phyloP scores from a whole-genome alignment of 64 coral and sea anemone species.

The Anthopleura sola region DNA sequence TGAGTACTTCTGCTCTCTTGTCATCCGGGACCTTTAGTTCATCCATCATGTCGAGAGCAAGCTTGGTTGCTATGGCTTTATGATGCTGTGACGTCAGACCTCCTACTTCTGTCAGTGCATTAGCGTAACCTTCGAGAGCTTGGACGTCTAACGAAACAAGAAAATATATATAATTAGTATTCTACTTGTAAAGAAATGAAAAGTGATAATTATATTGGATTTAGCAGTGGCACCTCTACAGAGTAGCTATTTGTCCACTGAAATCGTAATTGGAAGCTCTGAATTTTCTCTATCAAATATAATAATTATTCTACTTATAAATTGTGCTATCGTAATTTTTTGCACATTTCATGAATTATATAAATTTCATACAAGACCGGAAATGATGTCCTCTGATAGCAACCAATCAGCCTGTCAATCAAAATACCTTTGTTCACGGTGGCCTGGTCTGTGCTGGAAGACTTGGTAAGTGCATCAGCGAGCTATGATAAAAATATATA shows the following conservation, averaged over 20 bases:
- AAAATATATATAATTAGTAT: not conserved
- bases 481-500: conserved; percentile 1
- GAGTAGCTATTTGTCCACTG: too few species aligned
- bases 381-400: too few species aligned
- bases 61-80: conserved; percentile 80
- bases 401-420: not conserved
- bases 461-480: conserved; percentile 17
- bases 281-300: too few species aligned
- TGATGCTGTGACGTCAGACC: conserved; percentile 78
- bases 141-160: conserved; percentile 50
- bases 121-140: conserved; percentile 72
- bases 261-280: too few species aligned
- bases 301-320: too few species aligned
- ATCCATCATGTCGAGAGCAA: conserved; percentile 84
- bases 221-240: too few species aligned
- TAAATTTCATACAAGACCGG: too few species aligned
- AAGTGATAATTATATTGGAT: too few species aligned
- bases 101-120: conserved; percentile 77
- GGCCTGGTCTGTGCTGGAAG: not conserved
- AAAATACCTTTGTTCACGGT: conserved; percentile 40
- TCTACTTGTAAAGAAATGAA: not conserved
- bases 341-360: too few species aligned
- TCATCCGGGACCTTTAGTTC: conserved; percentile 50
- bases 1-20: conserved; percentile 36
- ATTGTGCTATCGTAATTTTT: too few species aligned